Conservation (phyloP, 2,888 invertebrate genomes). For the Cyclophora punctaria region DNA sequence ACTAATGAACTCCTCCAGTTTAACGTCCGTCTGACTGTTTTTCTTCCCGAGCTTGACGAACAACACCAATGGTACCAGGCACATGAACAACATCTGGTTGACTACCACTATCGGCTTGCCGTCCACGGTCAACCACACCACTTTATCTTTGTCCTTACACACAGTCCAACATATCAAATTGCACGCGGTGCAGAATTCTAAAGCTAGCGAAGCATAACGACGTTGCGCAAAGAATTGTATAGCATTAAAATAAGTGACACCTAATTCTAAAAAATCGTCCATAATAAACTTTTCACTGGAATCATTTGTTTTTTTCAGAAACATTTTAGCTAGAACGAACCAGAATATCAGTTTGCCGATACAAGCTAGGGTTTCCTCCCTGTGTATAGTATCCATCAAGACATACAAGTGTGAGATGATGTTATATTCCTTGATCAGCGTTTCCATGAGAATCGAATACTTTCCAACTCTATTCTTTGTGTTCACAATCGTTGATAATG, state of each 20-base stretch:
- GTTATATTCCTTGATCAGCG: constrained; percentile 44
- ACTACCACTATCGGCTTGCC: constrained; percentile 56
- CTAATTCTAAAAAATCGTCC: constrained; percentile 49
- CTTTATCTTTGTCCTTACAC: constrained; percentile 34
- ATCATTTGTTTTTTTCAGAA: constrained; percentile 39
- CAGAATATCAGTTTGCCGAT: constrained; percentile 67
- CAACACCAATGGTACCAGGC: constrained; percentile 77
- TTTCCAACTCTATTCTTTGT: constrained; percentile 59
- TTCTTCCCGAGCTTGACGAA: constrained; percentile 39
- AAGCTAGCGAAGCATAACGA: constrained; percentile 35
- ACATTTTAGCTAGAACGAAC: constrained; percentile 51
- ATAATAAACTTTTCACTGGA: constrained; percentile 42
- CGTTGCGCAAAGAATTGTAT: constrained; percentile 41
- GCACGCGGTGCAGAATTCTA: constrained; percentile 52
- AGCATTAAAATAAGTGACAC: constrained; percentile 46
- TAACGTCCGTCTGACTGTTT: constrained; percentile 42
- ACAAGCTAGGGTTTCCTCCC: constrained; percentile 57
- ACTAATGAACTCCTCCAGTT: constrained; percentile 75
- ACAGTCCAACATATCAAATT: constrained; percentile 43
- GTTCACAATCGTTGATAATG: constrained; percentile 72
- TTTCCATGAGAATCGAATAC: constrained; percentile 37
- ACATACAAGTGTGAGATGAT: constrained; percentile 49
- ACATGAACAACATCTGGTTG: constrained; percentile 76
- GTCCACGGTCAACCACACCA: constrained; percentile 20
- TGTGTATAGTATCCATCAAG: constrained; percentile 52